Evolutionary conservation across 2,113 vertebrate genomes (phyloP), one percentile per base, ranked within the genome.

Genomic region (Melanocharis versteri): DNA sequence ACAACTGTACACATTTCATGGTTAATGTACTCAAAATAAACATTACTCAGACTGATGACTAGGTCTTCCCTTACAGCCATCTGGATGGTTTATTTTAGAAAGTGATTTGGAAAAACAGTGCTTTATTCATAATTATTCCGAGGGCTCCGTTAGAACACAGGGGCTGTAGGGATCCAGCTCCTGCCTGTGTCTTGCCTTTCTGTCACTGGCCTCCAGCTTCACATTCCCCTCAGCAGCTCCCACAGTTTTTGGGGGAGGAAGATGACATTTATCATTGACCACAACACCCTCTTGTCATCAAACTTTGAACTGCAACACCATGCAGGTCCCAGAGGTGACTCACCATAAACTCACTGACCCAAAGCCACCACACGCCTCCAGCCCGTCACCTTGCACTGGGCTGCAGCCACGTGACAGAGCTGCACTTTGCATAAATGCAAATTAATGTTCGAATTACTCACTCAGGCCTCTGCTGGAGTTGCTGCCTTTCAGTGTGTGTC

Each of bases 61-160:
- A 83, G 71, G 79, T 75, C 83, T 90, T 75, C 13, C 5, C 71
- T 88, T 89, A 64, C 72, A 96, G 69, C 92, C 94, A 96, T 87
- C 88, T 93, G 92, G 82, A 53, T 78, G 60, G 44, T 75, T 93
- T 94, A 88, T 96, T 96, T 96, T 96, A 92, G 77, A 42, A 84
- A 83, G 61, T 2, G 28, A 35, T 83, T 93, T 96, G 76, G 80
- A 83, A 90, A 42, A 86, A 60, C 33, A 35, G 54, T 31, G 56
- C 42, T 93, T 89, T 94, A 83, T 95, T 92, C 72, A 60, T 61
- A 31, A 62, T 60, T 71, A 27, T 60, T 75, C n/a, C 0, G 0
- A 87, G 80, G 62, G 24, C 62, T 83, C 68, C 1, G 0, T 0
- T 5, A 53, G 69, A 91, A 39, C 40, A 12, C 1, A 1, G 48